Percentiles rank a stretch among this genome's conserved stretches.
Evolutionary conservation across 2,888 invertebrate species (phyloP).

Genomic region (Conops quadrifasciatus): DNA sequence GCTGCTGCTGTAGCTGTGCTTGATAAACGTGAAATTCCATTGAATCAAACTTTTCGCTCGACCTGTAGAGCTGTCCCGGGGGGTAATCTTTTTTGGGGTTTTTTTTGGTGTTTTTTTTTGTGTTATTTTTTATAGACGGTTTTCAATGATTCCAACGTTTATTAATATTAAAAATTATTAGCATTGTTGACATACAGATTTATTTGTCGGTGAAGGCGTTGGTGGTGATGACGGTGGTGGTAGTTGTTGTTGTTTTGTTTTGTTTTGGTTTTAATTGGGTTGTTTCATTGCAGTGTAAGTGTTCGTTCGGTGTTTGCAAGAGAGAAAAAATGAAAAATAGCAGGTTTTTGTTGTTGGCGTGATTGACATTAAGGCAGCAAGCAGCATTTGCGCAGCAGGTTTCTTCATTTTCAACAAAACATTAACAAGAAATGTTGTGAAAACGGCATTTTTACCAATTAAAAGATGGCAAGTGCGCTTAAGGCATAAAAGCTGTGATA

Average conservation of each 20-base stretch:
- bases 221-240: slow-evolving; percentile 2
- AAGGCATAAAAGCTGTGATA: slow-evolving; percentile 4
- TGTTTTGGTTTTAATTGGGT: too few relatives aligned
- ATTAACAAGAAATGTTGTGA: background rate
- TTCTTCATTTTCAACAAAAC: background rate
- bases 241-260: background rate
- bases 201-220: background rate
- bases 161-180: slow-evolving; percentile 20
- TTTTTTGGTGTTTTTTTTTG: slow-evolving; percentile 2
- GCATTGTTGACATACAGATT: background rate
- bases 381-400: slow-evolving; percentile 14
- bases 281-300: too few relatives aligned
- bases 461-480: too few relatives aligned
- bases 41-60: slow-evolving; percentile 72
- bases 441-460: background rate
- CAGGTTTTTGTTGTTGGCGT: background rate
- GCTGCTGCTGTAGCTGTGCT: slow-evolving; percentile 40
- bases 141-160: slow-evolving; percentile 13
- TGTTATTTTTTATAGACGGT: slow-evolving; percentile 22
- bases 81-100: slow-evolving; percentile 58
- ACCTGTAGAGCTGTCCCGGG: slow-evolving; percentile 72
- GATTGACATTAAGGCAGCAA: slow-evolving; percentile 2
- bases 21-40: slow-evolving; percentile 68
- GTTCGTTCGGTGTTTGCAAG: background rate
- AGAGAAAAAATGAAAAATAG: background rate